Conservation (phyloP, 2,888 invertebrate genomes). For the Dryobota labecula region DNA sequence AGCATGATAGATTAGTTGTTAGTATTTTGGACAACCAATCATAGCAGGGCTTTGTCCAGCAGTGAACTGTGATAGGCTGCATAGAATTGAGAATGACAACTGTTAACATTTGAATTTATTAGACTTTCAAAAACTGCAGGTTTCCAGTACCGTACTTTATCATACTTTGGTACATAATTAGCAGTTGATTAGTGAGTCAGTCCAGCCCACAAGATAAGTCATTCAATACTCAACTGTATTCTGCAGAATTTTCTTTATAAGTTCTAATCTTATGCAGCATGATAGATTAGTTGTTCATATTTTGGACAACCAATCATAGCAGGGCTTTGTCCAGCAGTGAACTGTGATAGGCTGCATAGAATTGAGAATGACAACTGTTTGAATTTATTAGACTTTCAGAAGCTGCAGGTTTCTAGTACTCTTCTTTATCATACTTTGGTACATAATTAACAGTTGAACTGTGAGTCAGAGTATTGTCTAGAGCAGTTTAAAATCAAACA, state of each 20-base stretch:
- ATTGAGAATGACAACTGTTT: not conserved
- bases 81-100: not conserved
- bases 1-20: not conserved
- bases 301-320: not conserved
- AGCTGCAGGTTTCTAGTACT: not conserved
- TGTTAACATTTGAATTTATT: no score
- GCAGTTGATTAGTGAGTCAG: constrained; percentile 50
- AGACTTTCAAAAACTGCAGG: not conserved
- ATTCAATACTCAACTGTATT: no score
- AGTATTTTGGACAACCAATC: not conserved
- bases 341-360: not conserved
- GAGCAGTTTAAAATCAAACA: constrained; percentile 46
- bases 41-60: not conserved
- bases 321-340: not conserved
- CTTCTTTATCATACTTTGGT: not conserved
- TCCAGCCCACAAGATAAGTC: not conserved
- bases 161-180: constrained; percentile 5
- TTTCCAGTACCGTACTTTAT: not conserved
- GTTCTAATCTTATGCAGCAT: not conserved
- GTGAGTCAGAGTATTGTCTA: constrained; percentile 57
- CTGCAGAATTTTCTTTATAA: no score
- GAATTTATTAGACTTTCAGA: not conserved
- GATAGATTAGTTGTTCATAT: not conserved
- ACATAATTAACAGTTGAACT: constrained; percentile 17
- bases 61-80: not conserved